A percentile compares a stretch with the other conserved stretches of the same genome.
phyloP scores from a whole-genome alignment of 2,797 vertebrate genomes.

The Tachyglossus aculeatus region DNA sequence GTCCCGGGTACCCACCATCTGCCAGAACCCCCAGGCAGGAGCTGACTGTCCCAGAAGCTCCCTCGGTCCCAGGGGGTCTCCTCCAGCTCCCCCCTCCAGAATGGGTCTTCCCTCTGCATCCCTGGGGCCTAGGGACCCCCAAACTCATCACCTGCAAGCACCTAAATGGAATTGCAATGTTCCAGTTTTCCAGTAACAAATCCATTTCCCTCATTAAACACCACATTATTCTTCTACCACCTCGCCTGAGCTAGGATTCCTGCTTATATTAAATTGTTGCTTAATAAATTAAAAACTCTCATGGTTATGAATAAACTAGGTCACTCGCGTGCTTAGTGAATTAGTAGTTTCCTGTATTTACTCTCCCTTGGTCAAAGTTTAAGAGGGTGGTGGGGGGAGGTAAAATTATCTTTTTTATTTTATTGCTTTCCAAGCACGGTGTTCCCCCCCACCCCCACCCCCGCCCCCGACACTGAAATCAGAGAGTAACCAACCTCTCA shows the following conservation, averaged over 20 bases:
- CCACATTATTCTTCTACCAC: conserved; percentile 56
- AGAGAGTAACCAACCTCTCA: too few relatives aligned
- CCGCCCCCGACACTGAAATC: conserved; percentile 12
- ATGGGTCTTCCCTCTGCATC: too few relatives aligned
- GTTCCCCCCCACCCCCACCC: too few relatives aligned
- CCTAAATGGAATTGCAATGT: conserved; percentile 63
- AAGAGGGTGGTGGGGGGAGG: conserved; percentile 26
- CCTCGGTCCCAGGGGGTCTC: conserved; percentile 3
- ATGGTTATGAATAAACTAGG: conserved; percentile 66
- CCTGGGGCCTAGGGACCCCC: too few relatives aligned
- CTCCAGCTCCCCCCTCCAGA: too few relatives aligned
- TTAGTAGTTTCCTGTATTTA: conserved; percentile 66
- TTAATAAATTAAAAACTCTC: conserved; percentile 68
- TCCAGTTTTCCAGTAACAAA: conserved; percentile 65
- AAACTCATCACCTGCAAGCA: conserved; percentile 57
- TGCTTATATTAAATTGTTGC: conserved; percentile 67
- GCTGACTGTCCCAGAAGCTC: background rate
- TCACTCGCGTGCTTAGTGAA: conserved; percentile 60
- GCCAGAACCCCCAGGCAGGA: background rate
- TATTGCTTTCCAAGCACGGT: conserved; percentile 58
- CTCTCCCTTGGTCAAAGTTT: conserved; percentile 55
- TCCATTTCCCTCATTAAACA: conserved; percentile 64
- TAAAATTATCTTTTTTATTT: conserved; percentile 63
- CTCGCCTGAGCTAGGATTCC: conserved; percentile 52
- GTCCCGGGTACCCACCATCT: background rate